A percentile compares a stretch with the other conserved stretches of the same genome.
These are phyloP conservation scores for Hydriomena furcata DNA, from an alignment of 2,888 invertebrate species.

Conservation along the genomic window DNA sequence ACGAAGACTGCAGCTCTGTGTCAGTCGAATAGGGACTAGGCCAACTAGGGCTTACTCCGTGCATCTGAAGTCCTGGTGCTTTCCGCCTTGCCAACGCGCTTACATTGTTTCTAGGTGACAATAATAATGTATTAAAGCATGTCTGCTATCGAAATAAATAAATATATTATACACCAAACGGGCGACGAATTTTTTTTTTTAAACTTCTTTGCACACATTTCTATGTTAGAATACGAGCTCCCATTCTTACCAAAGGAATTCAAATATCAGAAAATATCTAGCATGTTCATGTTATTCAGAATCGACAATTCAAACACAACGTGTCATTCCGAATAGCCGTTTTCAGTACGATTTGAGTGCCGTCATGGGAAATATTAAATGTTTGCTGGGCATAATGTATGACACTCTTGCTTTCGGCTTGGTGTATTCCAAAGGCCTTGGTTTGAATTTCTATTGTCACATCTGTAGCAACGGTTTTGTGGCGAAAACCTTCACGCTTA, in stretches of 20 bases:
- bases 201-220: no score
- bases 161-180: constrained; percentile 43
- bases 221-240: no score
- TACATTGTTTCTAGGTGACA: not conserved
- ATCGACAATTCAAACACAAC: not conserved
- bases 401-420: constrained; percentile 4
- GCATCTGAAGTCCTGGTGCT: no score
- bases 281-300: constrained; percentile 2
- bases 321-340: not conserved
- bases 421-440: constrained; percentile 9
- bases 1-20: no score
- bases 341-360: not conserved
- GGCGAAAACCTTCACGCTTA: constrained; percentile 27
- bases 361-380: constrained; percentile 7
- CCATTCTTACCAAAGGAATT: no score
- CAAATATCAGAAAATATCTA: no score
- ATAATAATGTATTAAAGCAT: constrained; percentile 11
- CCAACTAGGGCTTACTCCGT: no score
- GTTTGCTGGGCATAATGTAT: not conserved
- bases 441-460: constrained; percentile 13
- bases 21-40: no score
- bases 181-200: constrained; percentile 41
- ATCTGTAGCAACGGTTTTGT: not conserved
- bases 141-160: constrained; percentile 43
- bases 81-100: no score